Evolutionary conservation across 2,888 invertebrate genomes (phyloP), one percentile per base, ranked within the genome.

Genomic region (Drosophila vallismaia): DNA sequence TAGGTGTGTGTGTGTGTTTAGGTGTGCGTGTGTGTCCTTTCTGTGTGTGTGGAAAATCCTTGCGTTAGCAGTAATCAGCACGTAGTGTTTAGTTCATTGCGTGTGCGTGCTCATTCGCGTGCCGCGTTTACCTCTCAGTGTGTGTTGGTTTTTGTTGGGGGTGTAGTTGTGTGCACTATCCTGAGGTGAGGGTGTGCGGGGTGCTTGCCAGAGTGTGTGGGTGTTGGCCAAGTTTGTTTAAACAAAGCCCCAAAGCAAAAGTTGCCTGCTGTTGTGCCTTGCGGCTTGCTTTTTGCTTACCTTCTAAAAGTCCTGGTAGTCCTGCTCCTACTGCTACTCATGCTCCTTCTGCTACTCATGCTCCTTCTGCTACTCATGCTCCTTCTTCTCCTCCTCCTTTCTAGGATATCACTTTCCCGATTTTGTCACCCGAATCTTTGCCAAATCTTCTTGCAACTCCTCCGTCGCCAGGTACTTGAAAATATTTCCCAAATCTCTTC

Each of bases 1-100:
- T 49, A 38, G 64, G 46, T 7, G 10, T 19, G 14, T 31, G 46
- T 36, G 29, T 24, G 36, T 3, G 28, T 28, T 29, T 7, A 2
- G 19, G 10, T 19, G 24, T 31, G 46, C 14, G 24, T 36, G 29
- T 24, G 36, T 3, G 28, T 28, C 28, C 28, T 28, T 6, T 28
- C 28, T n/a, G 46, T 9, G 54, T 24, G 24, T n/a, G 9, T 49
- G 45, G 64, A 56, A 86, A 84, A 83, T 86, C 86, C 80, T 84
- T 86, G 74, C 85, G 78, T 86, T 84, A 75, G 76, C 87, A 86
- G 87, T 86, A 86, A 83, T 83, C 87, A 86, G 87, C 83, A 83
- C 83, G 83, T 83, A 86, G 80, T 74, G 74, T 77, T 83, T 86
- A 83, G 80, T 85, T 79, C 83, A 82, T 79, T 81, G 71, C 82